These are phyloP conservation scores for Colletes latitarsis DNA, from an alignment of 1,140 invertebrate species.

Conservation along the genomic window DNA sequence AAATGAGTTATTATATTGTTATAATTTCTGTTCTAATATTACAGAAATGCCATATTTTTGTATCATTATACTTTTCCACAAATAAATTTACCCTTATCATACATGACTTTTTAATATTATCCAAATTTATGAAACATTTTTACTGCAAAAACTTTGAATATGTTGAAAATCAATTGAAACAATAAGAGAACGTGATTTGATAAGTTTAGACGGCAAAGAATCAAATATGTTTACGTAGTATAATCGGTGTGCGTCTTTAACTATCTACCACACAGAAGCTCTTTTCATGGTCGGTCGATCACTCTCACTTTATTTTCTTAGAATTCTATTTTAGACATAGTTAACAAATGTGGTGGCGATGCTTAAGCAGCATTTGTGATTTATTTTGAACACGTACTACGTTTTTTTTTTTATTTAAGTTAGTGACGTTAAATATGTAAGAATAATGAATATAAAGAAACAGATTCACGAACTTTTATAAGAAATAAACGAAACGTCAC, in stretches of 20 bases:
- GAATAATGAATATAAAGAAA: neutral
- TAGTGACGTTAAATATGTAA: neutral
- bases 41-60: slow-evolving; percentile 58
- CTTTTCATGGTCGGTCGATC: too few species aligned
- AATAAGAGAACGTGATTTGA: too few species aligned
- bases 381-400: too few species aligned
- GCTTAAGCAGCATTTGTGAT: neutral
- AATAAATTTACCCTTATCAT: slow-evolving; percentile 58
- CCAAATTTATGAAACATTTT: too few species aligned
- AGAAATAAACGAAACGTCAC: neutral
- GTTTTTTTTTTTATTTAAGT: neutral
- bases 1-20: slow-evolving; percentile 31
- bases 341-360: neutral
- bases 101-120: neutral
- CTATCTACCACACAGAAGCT: too few species aligned
- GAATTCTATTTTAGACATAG: neutral
- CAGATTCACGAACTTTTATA: neutral
- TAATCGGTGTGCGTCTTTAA: neutral
- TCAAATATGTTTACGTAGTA: too few species aligned
- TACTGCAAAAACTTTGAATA: too few species aligned
- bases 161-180: too few species aligned
- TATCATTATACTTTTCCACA: slow-evolving; percentile 45
- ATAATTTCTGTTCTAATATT: slow-evolving; percentile 32
- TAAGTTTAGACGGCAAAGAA: too few species aligned
- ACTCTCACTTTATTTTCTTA: neutral